Base-by-base conservation (phyloP, 2,888 invertebrate genomes). In the Yponomeuta malinellus region DNA sequence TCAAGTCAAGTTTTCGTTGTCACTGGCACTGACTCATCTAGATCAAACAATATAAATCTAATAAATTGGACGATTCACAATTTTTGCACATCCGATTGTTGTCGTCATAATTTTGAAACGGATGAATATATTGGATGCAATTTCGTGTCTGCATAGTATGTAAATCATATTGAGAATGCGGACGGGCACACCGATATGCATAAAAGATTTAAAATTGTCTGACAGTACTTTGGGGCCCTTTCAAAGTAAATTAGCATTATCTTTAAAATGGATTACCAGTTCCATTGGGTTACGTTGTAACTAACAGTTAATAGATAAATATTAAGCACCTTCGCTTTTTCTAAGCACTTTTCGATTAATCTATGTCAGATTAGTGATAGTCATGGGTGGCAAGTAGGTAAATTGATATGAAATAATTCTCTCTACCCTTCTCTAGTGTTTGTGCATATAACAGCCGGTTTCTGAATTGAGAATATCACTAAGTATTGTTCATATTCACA, bases 1-100 rank as follows among this genome's bases (percentile, higher is more conserved):
- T 89, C 88, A 89, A 43, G 77, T 82, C 79, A 77, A 79, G 78
- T 78, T 83, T 84, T 84, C 80, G 79, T 77, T 43, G 43, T 43
- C 43, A 43, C 43, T 8, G 43, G 43, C 75, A 75, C 79, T 88
- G 89, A 89, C 81, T 90, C 89, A 72, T 65, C 63, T 69, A 69
- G 43, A 15, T 33, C 5, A 48, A 23, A 63, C 63, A 6, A 15
- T 15, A 68, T 15, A 68, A 68, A 65, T 59, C 63, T 23, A 48
- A 66, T 66, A 52, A 48, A 66, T 71, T 71, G 65, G 48, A n/a
- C 29, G 10, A 68, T 29, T 23, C 52, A 43, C 68, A 68, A 31
- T 68, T 33, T 33, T 48, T 68, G n/a, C 29, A 52, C 23, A 23
- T 68, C 31, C 15, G 48, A 68, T 31, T 59, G 52, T 31, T 59